Evolutionary conservation across 2,888 invertebrate species (phyloP).

Genomic region (Rhyacophila evoluta): DNA sequence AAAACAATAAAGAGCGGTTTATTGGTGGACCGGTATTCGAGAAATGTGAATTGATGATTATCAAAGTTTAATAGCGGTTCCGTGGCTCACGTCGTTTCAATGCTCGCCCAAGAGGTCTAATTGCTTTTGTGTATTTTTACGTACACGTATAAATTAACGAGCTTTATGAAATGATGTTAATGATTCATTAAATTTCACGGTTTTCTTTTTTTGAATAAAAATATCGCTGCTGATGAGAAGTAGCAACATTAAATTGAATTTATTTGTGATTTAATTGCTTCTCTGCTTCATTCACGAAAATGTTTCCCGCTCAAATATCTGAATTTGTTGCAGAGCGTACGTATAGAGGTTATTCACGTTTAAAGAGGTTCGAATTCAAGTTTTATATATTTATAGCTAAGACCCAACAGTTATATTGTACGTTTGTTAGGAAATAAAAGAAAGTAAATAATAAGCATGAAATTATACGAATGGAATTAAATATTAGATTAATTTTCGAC

Average conservation of each 20-base stretch:
- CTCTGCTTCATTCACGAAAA: not conserved
- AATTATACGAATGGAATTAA: too few species aligned
- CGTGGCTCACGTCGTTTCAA: constrained; percentile 35
- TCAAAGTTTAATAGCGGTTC: constrained; percentile 50
- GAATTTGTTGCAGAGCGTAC: too few species aligned
- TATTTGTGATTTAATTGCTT: not conserved
- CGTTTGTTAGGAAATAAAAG: too few species aligned
- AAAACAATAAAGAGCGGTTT: constrained; percentile 55
- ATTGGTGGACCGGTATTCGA: constrained; percentile 50
- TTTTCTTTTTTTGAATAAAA: not conserved
- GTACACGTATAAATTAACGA: constrained; percentile 19
- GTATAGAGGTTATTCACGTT: too few species aligned
- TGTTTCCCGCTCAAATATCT: not conserved
- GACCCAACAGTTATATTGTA: too few species aligned
- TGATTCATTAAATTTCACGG: constrained; percentile 24
- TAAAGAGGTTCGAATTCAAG: too few species aligned
- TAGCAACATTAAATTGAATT: not conserved
- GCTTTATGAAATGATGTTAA: constrained; percentile 22
- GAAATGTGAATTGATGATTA: constrained; percentile 54
- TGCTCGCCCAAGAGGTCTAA: constrained; percentile 49
- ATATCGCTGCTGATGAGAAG: not conserved
- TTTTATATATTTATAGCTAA: too few species aligned
- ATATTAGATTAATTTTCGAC: too few species aligned
- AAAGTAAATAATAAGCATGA: too few species aligned
- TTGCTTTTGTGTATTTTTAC: constrained; percentile 48